A percentile compares a stretch with the other conserved stretches of the same genome.
Evolutionary conservation across 2,888 invertebrate species (phyloP).

Genomic region (Margaritifera margaritifera): DNA sequence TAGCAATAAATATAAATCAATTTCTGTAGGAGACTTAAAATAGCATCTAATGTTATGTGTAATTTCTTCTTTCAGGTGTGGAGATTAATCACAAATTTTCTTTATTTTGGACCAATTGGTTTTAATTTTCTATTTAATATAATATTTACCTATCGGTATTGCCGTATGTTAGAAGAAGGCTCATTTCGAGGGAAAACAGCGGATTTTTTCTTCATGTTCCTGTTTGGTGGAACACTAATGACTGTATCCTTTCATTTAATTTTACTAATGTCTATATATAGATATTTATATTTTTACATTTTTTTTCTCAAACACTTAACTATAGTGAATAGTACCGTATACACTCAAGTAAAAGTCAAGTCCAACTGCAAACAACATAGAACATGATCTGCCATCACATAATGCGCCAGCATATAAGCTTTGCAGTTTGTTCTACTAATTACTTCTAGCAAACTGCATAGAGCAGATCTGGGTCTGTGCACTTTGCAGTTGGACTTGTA

Average conservation of each 20-base stretch:
- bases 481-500: too few relatives aligned
- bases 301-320: not conserved
- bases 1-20: too few relatives aligned
- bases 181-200: constrained; percentile 96
- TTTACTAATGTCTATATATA: not conserved
- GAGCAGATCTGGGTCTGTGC: too few relatives aligned
- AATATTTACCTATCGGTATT: constrained; percentile 99
- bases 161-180: constrained; percentile 98
- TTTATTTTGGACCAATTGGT: constrained; percentile 97
- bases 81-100: constrained; percentile 96
- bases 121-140: constrained; percentile 99
- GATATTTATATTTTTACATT: constrained; percentile 1
- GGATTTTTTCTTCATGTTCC: constrained; percentile 99
- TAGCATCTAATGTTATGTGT: too few relatives aligned
- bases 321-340: too few relatives aligned
- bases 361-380: too few relatives aligned
- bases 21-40: too few relatives aligned
- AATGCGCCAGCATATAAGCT: too few relatives aligned
- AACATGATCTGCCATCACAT: too few relatives aligned
- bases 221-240: constrained; percentile 87
- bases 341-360: too few relatives aligned
- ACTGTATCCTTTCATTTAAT: constrained; percentile 79
- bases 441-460: too few relatives aligned
- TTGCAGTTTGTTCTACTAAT: too few relatives aligned
- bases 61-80: constrained; percentile 81